Evolutionary conservation across 2,888 invertebrate species (phyloP).

Genomic region (Nomada ruficornis): DNA sequence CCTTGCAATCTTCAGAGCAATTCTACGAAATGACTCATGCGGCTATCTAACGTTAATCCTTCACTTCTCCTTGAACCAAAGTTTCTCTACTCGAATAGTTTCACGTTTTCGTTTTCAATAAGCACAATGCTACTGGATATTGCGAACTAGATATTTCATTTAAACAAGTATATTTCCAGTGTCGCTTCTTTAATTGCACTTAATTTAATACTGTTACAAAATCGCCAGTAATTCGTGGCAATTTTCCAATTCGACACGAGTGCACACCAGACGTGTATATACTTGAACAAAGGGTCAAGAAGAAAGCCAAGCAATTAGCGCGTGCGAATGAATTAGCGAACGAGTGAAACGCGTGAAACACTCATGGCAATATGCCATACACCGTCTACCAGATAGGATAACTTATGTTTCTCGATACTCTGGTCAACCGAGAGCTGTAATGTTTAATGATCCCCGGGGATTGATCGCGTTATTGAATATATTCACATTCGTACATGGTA

Average conservation of each 20-base stretch:
- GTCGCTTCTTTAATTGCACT: too few species aligned
- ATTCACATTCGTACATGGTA: neutral
- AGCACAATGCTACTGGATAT: neutral
- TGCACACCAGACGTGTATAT: too few species aligned
- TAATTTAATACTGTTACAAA: too few species aligned
- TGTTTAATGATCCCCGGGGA: neutral
- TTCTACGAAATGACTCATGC: conserved; percentile 29
- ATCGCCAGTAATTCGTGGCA: too few species aligned
- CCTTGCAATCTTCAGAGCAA: neutral
- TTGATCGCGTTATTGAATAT: neutral
- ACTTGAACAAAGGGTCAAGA: conserved; percentile 25
- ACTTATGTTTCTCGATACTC: conserved; percentile 36
- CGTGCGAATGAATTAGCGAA: conserved; percentile 65
- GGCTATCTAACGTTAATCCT: conserved; percentile 24
- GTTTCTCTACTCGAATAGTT: conserved; percentile 18
- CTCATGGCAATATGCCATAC: conserved; percentile 10
- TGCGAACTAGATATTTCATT: neutral
- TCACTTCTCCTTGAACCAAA: conserved; percentile 10
- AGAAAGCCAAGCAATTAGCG: conserved; percentile 66
- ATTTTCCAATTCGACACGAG: neutral
- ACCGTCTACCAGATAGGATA: conserved; percentile 21
- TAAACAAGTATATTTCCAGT: neutral
- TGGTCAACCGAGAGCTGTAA: neutral
- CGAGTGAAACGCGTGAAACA: conserved; percentile 38
- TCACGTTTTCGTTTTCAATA: neutral